Evolutionary conservation across 2,113 vertebrate species (phyloP).

Genomic region (Pleuronectes platessa): DNA sequence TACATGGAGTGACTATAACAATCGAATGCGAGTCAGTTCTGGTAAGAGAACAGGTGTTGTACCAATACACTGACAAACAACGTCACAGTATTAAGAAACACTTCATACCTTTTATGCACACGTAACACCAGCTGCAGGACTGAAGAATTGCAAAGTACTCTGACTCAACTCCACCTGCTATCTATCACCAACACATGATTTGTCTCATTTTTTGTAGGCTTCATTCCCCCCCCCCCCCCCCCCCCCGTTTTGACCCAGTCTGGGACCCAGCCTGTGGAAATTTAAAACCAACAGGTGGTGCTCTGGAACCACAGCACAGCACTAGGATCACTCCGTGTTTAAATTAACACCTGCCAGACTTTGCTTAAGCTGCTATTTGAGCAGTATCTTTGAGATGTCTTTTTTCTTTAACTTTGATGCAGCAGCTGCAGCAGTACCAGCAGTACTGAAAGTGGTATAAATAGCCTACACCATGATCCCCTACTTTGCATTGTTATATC

Average conservation of each 20-base stretch:
- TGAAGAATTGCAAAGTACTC: conserved; percentile 2
- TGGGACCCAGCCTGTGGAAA: background rate
- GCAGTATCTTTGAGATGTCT: background rate
- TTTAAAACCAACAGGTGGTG: conserved; percentile 62
- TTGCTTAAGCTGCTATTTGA: background rate
- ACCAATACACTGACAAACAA: background rate
- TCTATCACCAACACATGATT: conserved; percentile 20
- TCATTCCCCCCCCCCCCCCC: background rate
- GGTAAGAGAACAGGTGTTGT: background rate
- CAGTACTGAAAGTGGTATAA: background rate
- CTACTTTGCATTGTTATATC: background rate
- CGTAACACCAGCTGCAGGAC: background rate
- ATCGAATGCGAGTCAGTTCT: background rate
- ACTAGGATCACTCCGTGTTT: conserved; percentile 9
- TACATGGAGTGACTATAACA: background rate
- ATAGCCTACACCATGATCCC: background rate
- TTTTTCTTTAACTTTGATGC: background rate
- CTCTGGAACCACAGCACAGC: conserved; percentile 38
- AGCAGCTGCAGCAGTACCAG: background rate
- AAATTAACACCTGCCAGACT: conserved; percentile 17
- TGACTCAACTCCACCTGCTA: conserved; percentile 9
- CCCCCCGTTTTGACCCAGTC: background rate
- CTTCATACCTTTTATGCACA: conserved; percentile 1
- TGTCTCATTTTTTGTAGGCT: background rate
- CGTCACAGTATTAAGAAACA: background rate